phyloP scores from a whole-genome alignment of 1,140 invertebrate genomes.

The Chymomyza costata region DNA sequence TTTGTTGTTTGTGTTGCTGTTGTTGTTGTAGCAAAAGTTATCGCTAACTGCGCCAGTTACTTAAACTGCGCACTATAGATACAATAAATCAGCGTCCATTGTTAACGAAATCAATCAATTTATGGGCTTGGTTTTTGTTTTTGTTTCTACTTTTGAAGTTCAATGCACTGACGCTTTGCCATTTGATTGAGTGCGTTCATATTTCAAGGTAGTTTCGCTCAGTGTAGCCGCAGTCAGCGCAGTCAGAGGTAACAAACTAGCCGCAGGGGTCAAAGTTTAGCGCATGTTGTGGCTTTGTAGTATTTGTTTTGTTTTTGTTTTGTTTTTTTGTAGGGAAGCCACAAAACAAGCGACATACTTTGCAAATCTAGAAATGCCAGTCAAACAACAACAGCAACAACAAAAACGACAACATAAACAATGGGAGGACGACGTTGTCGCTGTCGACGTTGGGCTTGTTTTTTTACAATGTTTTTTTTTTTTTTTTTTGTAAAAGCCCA shows the following conservation, averaged over 20 bases:
- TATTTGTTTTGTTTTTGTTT: conserved; percentile 55
- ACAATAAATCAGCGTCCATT: conserved; percentile 32
- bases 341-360: neutral
- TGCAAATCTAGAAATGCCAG: conserved; percentile 63
- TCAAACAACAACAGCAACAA: conserved; percentile 11
- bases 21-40: neutral
- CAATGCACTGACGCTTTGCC: conserved; percentile 28
- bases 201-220: conserved; percentile 25
- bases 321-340: conserved; percentile 38
- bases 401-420: conserved; percentile 29
- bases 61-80: conserved; percentile 10
- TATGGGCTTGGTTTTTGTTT: conserved; percentile 41
- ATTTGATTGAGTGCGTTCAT: too few species aligned
- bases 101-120: conserved; percentile 47
- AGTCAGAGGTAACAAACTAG: neutral
- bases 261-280: conserved; percentile 51
- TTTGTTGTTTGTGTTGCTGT: neutral
- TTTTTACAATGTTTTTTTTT: conserved; percentile 59
- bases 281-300: conserved; percentile 54
- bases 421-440: conserved; percentile 63
- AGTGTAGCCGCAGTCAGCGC: conserved; percentile 18
- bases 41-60: neutral
- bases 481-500: conserved; percentile 17
- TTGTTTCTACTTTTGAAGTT: conserved; percentile 16
- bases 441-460: conserved; percentile 20